A percentile compares a stretch with the other conserved stretches of the same genome.
Evolutionary conservation across 2,888 invertebrate genomes (phyloP).

Genomic region (Sphecodes monilicornis): DNA sequence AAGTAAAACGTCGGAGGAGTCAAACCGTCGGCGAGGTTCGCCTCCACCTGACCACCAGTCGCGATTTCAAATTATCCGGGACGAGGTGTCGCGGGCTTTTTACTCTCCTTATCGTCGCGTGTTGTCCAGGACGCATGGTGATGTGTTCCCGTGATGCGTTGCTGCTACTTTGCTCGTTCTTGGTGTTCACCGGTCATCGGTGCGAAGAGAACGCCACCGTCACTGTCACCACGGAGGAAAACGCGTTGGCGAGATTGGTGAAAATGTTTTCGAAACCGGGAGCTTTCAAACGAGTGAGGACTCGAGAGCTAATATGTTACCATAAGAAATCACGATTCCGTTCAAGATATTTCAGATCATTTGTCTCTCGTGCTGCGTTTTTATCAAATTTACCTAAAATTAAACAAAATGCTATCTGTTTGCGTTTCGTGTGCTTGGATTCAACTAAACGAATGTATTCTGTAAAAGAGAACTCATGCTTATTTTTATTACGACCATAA

Average conservation of each 20-base stretch:
- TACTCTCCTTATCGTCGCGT: conserved; percentile 12
- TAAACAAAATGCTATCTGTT: neutral
- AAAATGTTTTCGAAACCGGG: conserved; percentile 83
- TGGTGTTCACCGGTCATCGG: conserved; percentile 36
- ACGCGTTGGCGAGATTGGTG: conserved; percentile 81
- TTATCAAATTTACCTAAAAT: neutral
- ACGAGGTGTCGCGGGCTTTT: conserved; percentile 52
- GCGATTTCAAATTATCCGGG: conserved; percentile 72
- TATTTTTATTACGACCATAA: neutral
- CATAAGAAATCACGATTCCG: neutral
- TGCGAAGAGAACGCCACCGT: conserved; percentile 66
- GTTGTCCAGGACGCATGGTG: conserved; percentile 28
- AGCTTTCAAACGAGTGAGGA: conserved; percentile 82
- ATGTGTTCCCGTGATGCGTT: conserved; percentile 57
- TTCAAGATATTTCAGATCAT: neutral
- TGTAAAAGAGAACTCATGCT: neutral
- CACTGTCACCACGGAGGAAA: conserved; percentile 65
- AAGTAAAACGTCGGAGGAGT: conserved; percentile 63
- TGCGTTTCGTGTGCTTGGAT: no score
- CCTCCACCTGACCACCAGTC: conserved; percentile 67
- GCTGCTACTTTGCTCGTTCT: conserved; percentile 50
- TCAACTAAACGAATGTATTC: no score
- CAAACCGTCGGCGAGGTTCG: conserved; percentile 49
- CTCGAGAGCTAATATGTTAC: neutral
- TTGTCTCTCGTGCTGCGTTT: neutral